Evolutionary conservation across 2,797 vertebrate genomes (phyloP), one percentile per base, ranked within the genome.

Genomic region (Enteromius mattozi): DNA sequence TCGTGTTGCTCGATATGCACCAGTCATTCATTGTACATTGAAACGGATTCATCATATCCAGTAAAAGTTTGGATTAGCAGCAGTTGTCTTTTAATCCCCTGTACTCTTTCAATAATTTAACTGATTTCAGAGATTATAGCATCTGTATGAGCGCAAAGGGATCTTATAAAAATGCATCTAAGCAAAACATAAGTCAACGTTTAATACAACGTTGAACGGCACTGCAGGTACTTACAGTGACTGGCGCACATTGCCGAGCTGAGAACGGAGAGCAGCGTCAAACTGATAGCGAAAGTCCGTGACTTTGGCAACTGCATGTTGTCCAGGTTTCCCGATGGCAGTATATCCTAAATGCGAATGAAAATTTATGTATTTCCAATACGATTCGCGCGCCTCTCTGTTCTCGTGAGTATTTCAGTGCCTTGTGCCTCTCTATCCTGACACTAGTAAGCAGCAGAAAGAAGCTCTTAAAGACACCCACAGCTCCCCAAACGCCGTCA

Each of bases 181-280:
- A 56, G 51, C 2, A 51, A 80, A 80, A 35, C 42, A 71, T 21
- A 45, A 81, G 42, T 45, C 30, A 75, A 78, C 74, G 78, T 78
- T 35, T 45, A 49, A 68, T 2, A 45, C 21, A 6, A 51, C 14
- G 47, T 30, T 9, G 16, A 30, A 59, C 66, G 24, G 16, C 61
- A 61, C 82, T 51, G 47, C 3, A 61, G 68, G 74, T 92, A 96
- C 94, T 95, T 89, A 95, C 94, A 85, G 90, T 93, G 92, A 87
- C 90, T 86, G 82, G 93, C 94, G 89, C 93, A 93, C 82, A 93
- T 89, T 0, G 92, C 92, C 88, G 92, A 91, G 89, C 91, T 80
- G 33, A 92, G 84, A 75, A 91, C 89, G 87, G 91, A 87, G 90
- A 94, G 61, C 89, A 89, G 49, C 42, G 91, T 35, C 92, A 88